Base-by-base conservation (phyloP, 2,113 vertebrate genomes). In the Psettodes erumei region DNA sequence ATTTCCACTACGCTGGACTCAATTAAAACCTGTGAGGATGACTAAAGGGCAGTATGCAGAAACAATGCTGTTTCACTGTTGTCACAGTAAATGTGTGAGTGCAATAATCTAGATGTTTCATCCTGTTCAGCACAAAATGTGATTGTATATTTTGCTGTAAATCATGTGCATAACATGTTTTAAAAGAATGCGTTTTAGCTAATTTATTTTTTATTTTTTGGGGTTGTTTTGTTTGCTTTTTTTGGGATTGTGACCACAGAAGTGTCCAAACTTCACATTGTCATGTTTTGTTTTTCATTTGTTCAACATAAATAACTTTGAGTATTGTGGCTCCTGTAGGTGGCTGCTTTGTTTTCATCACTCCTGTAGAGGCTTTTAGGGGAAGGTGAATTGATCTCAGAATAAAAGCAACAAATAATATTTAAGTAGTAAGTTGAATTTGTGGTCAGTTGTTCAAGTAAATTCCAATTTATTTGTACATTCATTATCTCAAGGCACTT, bases 31-130 rank as follows among this genome's bases (percentile, higher is more conserved):
- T 37, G 35, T 21, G 62, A 55, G 28, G 42, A n/a, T n/a, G n/a
- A n/a, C n/a, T 11, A 11, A 51, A 18, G 48, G 4, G 23, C 40
- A 23, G 15, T n/a, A 8, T 48, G 30, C 21, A 21, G 30, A 66
- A 58, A 37, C 13, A 8, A 71, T 28, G 4, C 38, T 18, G 13
- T 63, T 79, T 61, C 1, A 21, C 42, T 62, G 1, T 60, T 68
- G 81, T 77, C 60, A 79, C 59, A 47, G 60, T 74, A 28, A 59
- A 59, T 63, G 37, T 78, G 56, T 37, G 35, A 85, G 82, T 88
- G 82, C 79, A 92, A 90, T 86, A 84, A 66, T 81, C 62, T 74
- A n/a, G 60, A 68, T 76, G 60, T 82, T 85, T 66, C 63, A 21
- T 67, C 56, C 51, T 73, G 60, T 75, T 55, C 27, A 48, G 43